A percentile compares a stretch with the other conserved stretches of the same genome.
phyloP scores from a whole-genome alignment of 2,888 invertebrate genomes.

The Ctenicera cuprea region DNA sequence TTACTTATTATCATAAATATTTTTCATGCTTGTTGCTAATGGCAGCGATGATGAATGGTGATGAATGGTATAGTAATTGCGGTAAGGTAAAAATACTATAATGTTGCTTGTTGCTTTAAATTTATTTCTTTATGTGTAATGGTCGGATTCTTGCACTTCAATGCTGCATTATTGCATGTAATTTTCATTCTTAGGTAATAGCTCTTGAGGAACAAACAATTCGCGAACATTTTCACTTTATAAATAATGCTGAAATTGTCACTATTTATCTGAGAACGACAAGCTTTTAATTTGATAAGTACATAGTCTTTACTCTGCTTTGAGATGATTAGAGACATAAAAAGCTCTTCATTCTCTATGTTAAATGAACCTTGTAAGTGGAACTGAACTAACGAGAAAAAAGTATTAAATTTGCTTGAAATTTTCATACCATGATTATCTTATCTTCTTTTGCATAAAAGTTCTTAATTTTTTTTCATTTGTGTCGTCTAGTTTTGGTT shows the following conservation, averaged over 20 bases:
- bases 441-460: no score
- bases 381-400: no score
- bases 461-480: no score
- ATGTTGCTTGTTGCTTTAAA: slow-evolving; percentile 6
- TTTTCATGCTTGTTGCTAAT: slow-evolving; percentile 18
- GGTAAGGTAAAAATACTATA: slow-evolving; percentile 2
- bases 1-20: slow-evolving; percentile 27
- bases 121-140: slow-evolving; percentile 27
- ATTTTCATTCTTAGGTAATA: slow-evolving; percentile 22
- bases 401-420: no score
- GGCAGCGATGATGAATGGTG: slow-evolving; percentile 25
- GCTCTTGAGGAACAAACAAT: slow-evolving; percentile 2
- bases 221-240: not conserved
- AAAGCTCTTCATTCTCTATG: no score
- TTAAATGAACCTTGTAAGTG: no score
- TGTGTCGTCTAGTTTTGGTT: no score
- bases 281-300: not conserved
- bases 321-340: no score
- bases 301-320: no score
- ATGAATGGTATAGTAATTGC: slow-evolving; percentile 21
- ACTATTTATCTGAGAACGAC: not conserved
- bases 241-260: not conserved
- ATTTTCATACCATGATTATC: no score
- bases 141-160: slow-evolving; percentile 7
- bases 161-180: not conserved